phyloP scores from a whole-genome alignment of 2,888 invertebrate species.

The Stenurella melanura region DNA sequence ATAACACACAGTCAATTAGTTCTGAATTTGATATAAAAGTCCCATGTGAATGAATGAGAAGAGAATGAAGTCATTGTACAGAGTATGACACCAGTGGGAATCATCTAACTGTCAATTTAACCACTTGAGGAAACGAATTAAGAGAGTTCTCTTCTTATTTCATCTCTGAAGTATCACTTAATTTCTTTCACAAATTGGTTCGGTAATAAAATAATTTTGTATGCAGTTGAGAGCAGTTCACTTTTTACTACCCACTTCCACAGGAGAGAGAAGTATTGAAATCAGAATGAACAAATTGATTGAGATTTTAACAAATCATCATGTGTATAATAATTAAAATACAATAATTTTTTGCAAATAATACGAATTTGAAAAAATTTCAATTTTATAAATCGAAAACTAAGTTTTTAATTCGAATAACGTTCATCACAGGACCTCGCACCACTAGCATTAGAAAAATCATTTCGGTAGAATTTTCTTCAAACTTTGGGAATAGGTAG shows the following conservation, averaged over 20 bases:
- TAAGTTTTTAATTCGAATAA: too few species aligned
- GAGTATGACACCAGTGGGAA: constrained; percentile 43
- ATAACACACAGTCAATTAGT: constrained; percentile 46
- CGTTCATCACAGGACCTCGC: too few species aligned
- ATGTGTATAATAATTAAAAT: too few species aligned
- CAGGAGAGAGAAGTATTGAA: too few species aligned
- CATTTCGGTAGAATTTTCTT: too few species aligned
- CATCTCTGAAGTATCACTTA: constrained; percentile 16
- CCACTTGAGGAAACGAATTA: constrained; percentile 25
- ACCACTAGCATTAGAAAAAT: too few species aligned
- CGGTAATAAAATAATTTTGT: not conserved
- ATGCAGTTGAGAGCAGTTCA: not conserved
- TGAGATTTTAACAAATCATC: too few species aligned
- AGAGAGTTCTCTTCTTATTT: constrained; percentile 31
- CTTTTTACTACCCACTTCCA: not conserved
- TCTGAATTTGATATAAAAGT: constrained; percentile 36
- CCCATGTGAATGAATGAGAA: constrained; percentile 38
- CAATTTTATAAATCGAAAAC: too few species aligned
- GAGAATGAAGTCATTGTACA: constrained; percentile 45
- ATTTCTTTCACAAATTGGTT: not conserved
- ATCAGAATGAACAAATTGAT: too few species aligned
- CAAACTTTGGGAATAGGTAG: too few species aligned
- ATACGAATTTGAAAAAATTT: too few species aligned
- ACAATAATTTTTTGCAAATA: too few species aligned
- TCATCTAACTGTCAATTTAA: constrained; percentile 45